Evolutionary conservation across 2,888 invertebrate genomes (phyloP).

Genomic region (Liodrosophila aerea): DNA sequence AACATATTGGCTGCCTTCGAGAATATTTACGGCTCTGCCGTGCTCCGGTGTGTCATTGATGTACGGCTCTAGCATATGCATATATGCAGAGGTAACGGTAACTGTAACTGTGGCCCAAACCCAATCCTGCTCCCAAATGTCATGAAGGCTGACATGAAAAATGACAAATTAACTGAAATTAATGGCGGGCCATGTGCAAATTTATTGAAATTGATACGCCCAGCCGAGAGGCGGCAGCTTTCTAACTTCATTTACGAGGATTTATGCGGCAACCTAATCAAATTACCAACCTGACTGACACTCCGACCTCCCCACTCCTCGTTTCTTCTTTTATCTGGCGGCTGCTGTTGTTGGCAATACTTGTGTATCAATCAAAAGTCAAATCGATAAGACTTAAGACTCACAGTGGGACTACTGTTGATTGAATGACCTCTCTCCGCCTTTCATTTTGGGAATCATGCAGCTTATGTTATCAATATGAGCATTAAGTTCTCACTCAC

Average conservation of each 20-base stretch:
- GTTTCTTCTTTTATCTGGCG: slow-evolving; percentile 12
- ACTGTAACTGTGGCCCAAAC: background rate
- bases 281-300: slow-evolving; percentile 45
- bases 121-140: slow-evolving; percentile 40
- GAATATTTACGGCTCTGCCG: slow-evolving; percentile 64
- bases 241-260: slow-evolving; percentile 67
- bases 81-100: slow-evolving; percentile 9
- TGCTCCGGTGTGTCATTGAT: slow-evolving; percentile 66
- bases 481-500: slow-evolving; percentile 42
- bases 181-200: slow-evolving; percentile 69
- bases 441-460: slow-evolving; percentile 47
- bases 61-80: slow-evolving; percentile 56
- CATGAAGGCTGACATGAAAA: slow-evolving; percentile 63
- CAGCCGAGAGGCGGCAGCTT: slow-evolving; percentile 50
- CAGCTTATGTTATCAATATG: slow-evolving; percentile 74
- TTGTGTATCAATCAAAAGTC: slow-evolving; percentile 71
- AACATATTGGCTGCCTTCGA: slow-evolving; percentile 70
- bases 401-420: slow-evolving; percentile 33
- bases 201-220: slow-evolving; percentile 74
- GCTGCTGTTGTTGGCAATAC: no score
- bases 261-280: slow-evolving; percentile 59
- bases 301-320: background rate
- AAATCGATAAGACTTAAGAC: slow-evolving; percentile 71
- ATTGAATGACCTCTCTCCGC: slow-evolving; percentile 33
- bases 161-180: slow-evolving; percentile 75